Evolutionary conservation across 2,888 invertebrate genomes (phyloP).

Genomic region (Falcaria lacertinaria): DNA sequence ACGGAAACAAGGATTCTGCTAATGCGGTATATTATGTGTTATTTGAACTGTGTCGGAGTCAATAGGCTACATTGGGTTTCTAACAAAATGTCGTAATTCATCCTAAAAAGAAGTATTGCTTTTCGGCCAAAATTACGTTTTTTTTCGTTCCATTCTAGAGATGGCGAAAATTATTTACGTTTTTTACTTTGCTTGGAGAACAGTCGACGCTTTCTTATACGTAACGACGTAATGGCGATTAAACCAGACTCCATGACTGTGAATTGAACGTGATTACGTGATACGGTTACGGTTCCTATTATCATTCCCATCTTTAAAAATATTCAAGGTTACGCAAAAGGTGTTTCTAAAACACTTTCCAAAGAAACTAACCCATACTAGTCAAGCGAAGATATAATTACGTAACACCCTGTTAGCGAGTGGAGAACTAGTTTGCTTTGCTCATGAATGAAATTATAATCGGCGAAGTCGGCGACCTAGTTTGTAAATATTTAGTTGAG

Average conservation of each 20-base stretch:
- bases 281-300: neutral
- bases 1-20: too few species aligned
- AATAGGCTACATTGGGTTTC: too few species aligned
- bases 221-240: neutral
- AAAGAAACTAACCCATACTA: slow-evolving; percentile 18
- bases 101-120: too few species aligned
- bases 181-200: neutral
- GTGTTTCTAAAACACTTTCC: slow-evolving; percentile 35
- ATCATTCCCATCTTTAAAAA: neutral
- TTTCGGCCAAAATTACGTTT: neutral
- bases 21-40: too few species aligned
- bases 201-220: neutral
- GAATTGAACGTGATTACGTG: neutral
- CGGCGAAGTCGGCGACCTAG: slow-evolving; percentile 17
- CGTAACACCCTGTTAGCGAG: slow-evolving; percentile 17
- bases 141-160: neutral
- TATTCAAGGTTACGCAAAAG: slow-evolving; percentile 13
- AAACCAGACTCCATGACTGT: neutral
- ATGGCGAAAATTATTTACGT: neutral
- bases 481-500: slow-evolving; percentile 7
- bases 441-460: slow-evolving; percentile 39
- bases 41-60: too few species aligned
- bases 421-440: slow-evolving; percentile 39
- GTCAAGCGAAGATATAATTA: slow-evolving; percentile 8
- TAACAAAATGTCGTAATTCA: too few species aligned